Evolutionary conservation across 2,888 invertebrate species (phyloP).

Genomic region (Xanthorhoe spadicearia): DNA sequence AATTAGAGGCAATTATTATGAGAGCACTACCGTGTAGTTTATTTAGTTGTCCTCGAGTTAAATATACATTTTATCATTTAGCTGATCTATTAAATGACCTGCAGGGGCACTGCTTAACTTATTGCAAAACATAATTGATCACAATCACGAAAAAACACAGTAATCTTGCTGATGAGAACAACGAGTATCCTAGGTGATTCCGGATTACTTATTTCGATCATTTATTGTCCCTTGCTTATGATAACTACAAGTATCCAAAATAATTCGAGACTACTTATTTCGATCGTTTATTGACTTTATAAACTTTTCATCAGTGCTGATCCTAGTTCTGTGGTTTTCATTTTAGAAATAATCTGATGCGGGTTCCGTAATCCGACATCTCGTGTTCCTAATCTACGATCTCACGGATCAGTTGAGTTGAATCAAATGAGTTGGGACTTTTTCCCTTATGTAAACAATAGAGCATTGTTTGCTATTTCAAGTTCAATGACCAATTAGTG

Average conservation of each 20-base stretch:
- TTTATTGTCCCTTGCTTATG: too few relatives aligned
- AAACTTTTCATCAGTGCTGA: background rate
- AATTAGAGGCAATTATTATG: background rate
- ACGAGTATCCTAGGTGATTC: too few relatives aligned
- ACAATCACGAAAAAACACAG: too few relatives aligned
- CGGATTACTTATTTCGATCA: too few relatives aligned
- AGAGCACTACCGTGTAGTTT: background rate
- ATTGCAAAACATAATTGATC: too few relatives aligned
- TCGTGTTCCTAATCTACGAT: conserved; percentile 15
- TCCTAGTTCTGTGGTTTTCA: conserved; percentile 9
- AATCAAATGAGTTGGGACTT: conserved; percentile 14
- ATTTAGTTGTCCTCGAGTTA: background rate
- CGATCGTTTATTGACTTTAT: background rate
- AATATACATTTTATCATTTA: background rate
- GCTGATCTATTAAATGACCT: background rate
- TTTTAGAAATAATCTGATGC: conserved; percentile 11
- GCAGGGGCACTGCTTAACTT: too few relatives aligned
- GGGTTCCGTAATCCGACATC: conserved; percentile 10
- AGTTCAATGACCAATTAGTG: conserved; percentile 32
- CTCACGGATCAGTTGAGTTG: conserved; percentile 20
- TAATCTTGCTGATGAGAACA: too few relatives aligned
- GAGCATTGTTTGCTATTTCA: conserved; percentile 26
- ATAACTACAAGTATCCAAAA: background rate
- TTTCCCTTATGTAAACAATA: conserved; percentile 28
- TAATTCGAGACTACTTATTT: background rate